phyloP scores from a whole-genome alignment of 2,888 invertebrate genomes.

The Mongoloraphidia duomilia region DNA sequence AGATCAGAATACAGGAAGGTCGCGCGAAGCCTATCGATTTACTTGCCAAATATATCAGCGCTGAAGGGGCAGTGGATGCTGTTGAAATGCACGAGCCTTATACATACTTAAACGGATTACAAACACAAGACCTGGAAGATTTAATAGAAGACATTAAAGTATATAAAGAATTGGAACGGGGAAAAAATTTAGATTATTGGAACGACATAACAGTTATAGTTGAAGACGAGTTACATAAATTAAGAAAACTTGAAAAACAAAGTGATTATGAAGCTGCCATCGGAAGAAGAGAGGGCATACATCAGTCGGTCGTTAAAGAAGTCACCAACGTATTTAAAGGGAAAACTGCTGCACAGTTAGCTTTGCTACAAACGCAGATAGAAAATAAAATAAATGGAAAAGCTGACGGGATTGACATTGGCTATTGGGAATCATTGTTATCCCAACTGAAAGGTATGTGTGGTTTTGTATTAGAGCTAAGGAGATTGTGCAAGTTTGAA shows the following conservation, averaged over 20 bases:
- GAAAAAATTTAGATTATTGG: constrained; percentile 85
- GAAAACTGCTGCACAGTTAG: constrained; percentile 77
- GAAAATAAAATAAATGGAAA: constrained; percentile 72
- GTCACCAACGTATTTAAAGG: constrained; percentile 84
- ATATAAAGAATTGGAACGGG: constrained; percentile 83
- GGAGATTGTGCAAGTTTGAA: too few species aligned
- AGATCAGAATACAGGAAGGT: constrained; percentile 92
- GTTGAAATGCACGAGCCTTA: constrained; percentile 98
- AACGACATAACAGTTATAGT: constrained; percentile 91
- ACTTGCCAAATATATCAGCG: constrained; percentile 88
- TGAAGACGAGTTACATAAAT: constrained; percentile 79
- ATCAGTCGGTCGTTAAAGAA: constrained; percentile 81
- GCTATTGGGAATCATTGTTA: constrained; percentile 94
- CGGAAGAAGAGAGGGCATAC: constrained; percentile 49
- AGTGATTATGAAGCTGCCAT: constrained; percentile 41
- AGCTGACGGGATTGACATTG: constrained; percentile 84
- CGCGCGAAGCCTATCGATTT: constrained; percentile 97
- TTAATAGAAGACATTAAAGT: constrained; percentile 91
- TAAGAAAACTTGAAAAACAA: constrained; percentile 56
- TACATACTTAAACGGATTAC: constrained; percentile 82
- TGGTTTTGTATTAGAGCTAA: too few species aligned
- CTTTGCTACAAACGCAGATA: constrained; percentile 70
- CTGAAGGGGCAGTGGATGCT: constrained; percentile 77
- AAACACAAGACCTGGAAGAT: constrained; percentile 85
- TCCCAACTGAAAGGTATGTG: constrained; percentile 72